A percentile compares a stretch with the other conserved stretches of the same genome.
Conservation (phyloP, 2,888 invertebrate species). For the Lacanobia oleracea region DNA sequence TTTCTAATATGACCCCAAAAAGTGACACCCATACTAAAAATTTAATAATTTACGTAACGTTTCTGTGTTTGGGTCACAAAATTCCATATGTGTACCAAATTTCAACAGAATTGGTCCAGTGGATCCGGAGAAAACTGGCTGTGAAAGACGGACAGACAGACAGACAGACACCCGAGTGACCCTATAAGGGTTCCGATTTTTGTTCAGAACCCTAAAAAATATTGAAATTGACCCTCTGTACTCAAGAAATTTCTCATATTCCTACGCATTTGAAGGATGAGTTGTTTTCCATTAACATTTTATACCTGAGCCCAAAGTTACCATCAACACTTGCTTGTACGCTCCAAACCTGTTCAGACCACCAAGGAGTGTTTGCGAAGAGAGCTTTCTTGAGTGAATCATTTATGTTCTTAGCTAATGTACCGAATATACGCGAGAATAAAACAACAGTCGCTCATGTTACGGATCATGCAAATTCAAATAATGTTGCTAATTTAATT, state of each 20-base stretch:
- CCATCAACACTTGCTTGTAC: constrained; percentile 63
- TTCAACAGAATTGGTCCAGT: too few relatives aligned
- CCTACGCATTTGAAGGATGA: constrained; percentile 42
- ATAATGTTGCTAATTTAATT: constrained; percentile 32
- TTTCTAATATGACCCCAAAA: too few relatives aligned
- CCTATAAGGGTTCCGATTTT: too few relatives aligned
- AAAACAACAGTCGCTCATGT: constrained; percentile 34
- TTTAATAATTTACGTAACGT: too few relatives aligned
- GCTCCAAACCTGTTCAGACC: constrained; percentile 55
- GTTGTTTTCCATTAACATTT: constrained; percentile 80
- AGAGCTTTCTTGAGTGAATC: constrained; percentile 54
- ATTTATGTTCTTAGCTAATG: constrained; percentile 52
- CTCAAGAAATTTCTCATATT: constrained; percentile 9
- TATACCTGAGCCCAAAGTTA: constrained; percentile 75
- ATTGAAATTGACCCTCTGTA: too few relatives aligned
- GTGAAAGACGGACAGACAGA: too few relatives aligned
- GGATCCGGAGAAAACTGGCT: too few relatives aligned
- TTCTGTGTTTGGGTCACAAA: too few relatives aligned
- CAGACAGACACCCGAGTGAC: too few relatives aligned
- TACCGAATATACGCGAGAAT: constrained; percentile 38
- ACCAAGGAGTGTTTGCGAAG: constrained; percentile 48
- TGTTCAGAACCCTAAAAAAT: too few relatives aligned
- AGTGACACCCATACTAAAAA: too few relatives aligned
- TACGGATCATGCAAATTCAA: constrained; percentile 30
- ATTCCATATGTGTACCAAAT: too few relatives aligned